Base-by-base conservation (phyloP, 1,140 invertebrate genomes). In the Sminthurinus signatus region DNA sequence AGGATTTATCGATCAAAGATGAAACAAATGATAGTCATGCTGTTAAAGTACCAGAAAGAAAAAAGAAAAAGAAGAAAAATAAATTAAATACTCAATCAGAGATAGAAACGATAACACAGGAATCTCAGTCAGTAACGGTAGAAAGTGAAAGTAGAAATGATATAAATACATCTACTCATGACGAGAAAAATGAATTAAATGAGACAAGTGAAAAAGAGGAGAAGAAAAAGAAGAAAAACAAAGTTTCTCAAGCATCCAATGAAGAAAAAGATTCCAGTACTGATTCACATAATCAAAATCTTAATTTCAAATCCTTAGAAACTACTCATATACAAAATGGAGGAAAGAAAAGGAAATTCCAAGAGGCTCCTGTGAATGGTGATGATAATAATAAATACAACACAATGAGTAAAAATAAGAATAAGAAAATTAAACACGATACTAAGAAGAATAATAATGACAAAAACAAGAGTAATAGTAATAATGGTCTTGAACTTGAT, bases 401-500 rank as follows among this genome's bases (percentile, higher is more conserved):
- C n/a, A n/a, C n/a, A n/a, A n/a, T n/a, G n/a, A n/a, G n/a, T n/a
- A n/a, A n/a, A n/a, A n/a, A n/a, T n/a, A n/a, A n/a, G n/a, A n/a
- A n/a, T n/a, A n/a, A n/a, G n/a, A n/a, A n/a, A n/a, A n/a, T n/a
- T n/a, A n/a, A n/a, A n/a, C n/a, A n/a, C n/a, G n/a, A n/a, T n/a
- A n/a, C n/a, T n/a, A n/a, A n/a, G n/a, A n/a, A n/a, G n/a, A n/a
- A n/a, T n/a, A n/a, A n/a, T n/a, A n/a, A n/a, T n/a, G n/a, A n/a
- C n/a, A n/a, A n/a, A n/a, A n/a, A n/a, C n/a, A n/a, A n/a, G n/a
- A n/a, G n/a, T n/a, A n/a, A n/a, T n/a, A n/a, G n/a, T n/a, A n/a
- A 36, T 36, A 36, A 36, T 8, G 32, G 15, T 5, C 50, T 60
- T 50, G 62, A 60, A 74, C 44, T 89, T 28, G 84, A 86, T 51